Conservation (phyloP, 2,113 vertebrate species). For the Abramis brama region DNA sequence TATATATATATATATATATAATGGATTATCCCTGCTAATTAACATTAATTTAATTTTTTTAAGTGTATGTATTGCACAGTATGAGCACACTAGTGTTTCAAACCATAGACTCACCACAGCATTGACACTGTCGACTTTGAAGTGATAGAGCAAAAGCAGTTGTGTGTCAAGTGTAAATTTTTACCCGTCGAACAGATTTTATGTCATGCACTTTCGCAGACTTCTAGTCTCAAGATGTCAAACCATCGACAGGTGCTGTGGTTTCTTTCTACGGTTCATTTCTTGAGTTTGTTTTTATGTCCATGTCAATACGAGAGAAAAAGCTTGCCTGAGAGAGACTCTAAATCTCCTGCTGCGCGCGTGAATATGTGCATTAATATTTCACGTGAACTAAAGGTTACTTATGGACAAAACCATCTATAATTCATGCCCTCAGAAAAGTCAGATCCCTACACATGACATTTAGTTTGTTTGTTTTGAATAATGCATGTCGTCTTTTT, state of each 20-base stretch:
- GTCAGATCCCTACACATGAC: constrained; percentile 41
- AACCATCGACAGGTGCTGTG: not conserved
- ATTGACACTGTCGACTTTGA: not conserved
- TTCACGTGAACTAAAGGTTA: constrained; percentile 43
- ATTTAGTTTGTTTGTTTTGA: constrained; percentile 40
- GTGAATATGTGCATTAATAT: constrained; percentile 40
- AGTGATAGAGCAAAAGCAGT: not conserved
- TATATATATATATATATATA: too few species aligned
- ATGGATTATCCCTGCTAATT: too few species aligned
- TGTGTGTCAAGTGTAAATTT: constrained; percentile 7
- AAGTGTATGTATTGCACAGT: not conserved
- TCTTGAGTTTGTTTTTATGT: constrained; percentile 17
- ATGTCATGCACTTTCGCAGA: not conserved
- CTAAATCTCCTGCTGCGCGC: constrained; percentile 1
- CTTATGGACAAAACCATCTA: constrained; percentile 43
- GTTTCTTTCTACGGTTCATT: constrained; percentile 33
- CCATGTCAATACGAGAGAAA: constrained; percentile 29
- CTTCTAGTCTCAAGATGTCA: not conserved
- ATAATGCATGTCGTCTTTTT: constrained; percentile 31
- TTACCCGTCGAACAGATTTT: not conserved
- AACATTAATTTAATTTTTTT: too few species aligned
- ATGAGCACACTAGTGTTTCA: not conserved
- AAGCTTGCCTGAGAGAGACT: constrained; percentile 10
- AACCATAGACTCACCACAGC: not conserved
- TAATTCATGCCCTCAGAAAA: constrained; percentile 40